A percentile compares a stretch with the other conserved stretches of the same genome.
Conservation (phyloP, 2,797 vertebrate genomes). For the Rousettus madagascariensis region DNA sequence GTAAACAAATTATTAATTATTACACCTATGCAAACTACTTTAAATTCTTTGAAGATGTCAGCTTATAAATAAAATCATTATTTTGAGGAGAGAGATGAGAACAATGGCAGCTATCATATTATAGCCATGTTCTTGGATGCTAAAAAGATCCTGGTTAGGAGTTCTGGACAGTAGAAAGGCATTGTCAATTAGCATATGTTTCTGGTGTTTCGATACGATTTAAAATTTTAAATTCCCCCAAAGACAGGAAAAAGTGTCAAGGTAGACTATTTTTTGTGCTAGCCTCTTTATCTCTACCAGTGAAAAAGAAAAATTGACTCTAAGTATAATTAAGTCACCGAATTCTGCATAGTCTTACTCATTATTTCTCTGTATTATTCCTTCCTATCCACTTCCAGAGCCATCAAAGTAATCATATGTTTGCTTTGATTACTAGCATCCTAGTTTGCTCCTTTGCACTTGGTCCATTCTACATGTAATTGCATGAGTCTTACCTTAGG, state of each 20-base stretch:
- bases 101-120: background rate
- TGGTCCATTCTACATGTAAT: background rate
- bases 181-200: background rate
- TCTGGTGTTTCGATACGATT: background rate
- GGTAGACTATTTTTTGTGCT: background rate
- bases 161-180: background rate
- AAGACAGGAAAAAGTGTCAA: background rate
- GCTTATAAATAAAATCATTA: conserved; percentile 31
- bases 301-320: background rate
- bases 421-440: background rate
- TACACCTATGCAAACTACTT: background rate
- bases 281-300: background rate
- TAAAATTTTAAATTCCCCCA: background rate
- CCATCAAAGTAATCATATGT: background rate
- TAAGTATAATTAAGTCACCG: background rate
- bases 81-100: conserved; percentile 33
- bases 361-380: background rate
- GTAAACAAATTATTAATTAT: background rate
- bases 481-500: background rate
- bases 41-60: background rate
- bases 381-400: background rate
- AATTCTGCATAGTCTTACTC: background rate
- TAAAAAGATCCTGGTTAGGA: background rate
- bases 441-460: background rate
- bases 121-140: background rate